These are phyloP conservation scores for Yponomeuta evonymella DNA, from an alignment of 2,888 invertebrate genomes.

Conservation along the genomic window DNA sequence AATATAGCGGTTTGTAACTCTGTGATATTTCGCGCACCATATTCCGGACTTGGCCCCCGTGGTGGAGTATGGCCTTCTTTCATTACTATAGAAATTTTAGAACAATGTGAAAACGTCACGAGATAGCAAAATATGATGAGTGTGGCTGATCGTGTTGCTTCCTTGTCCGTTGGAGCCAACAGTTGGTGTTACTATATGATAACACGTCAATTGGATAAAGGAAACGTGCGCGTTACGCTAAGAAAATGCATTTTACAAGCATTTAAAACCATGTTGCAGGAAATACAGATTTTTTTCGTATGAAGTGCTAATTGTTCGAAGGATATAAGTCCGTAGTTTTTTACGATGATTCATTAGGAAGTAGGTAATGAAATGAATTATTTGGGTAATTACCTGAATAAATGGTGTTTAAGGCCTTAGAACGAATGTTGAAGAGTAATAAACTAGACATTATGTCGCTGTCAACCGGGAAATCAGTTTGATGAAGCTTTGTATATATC, in stretches of 20 bases:
- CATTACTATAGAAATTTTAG: no score
- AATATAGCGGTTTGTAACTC: no score
- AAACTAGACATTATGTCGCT: no score
- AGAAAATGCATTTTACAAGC: neutral
- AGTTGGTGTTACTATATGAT: neutral
- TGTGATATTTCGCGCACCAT: no score
- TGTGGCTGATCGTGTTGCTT: no score
- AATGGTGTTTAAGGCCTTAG: no score
- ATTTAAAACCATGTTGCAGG: neutral
- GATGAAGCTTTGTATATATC: neutral
- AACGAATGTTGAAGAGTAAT: no score
- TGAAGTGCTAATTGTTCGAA: slow-evolving; percentile 7
- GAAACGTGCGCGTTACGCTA: slow-evolving; percentile 7
- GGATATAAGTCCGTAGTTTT: neutral
- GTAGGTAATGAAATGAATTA: neutral
- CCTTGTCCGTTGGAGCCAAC: neutral
- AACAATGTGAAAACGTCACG: neutral
- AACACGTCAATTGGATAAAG: slow-evolving; percentile 5
- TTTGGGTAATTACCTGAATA: slow-evolving; percentile 23
- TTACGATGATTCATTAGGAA: neutral
- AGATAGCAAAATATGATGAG: neutral
- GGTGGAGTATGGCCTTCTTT: no score
- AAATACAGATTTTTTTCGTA: neutral
- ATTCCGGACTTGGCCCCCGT: no score
- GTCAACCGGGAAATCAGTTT: neutral